These are phyloP conservation scores for Bugulina stolonifera DNA, from an alignment of 2,888 invertebrate genomes.

Conservation along the genomic window DNA sequence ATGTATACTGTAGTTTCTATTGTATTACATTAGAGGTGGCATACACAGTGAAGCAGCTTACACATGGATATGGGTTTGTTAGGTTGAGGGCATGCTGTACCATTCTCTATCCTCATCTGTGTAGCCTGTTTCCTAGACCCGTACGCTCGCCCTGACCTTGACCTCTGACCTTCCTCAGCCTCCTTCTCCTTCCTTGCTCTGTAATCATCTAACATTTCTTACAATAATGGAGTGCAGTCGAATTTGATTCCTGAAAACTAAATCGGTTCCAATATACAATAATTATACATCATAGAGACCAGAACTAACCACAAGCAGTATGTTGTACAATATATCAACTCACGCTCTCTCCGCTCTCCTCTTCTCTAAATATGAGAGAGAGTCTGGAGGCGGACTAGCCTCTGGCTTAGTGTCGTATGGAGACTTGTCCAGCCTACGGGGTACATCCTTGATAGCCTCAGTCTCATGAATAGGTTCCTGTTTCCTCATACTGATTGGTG, in stretches of 20 bases:
- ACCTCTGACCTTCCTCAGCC: neutral
- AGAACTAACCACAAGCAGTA: too few species aligned
- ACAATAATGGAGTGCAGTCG: neutral
- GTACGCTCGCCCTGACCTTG: constrained; percentile 9
- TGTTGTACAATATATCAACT: too few species aligned
- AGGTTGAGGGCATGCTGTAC: constrained; percentile 49
- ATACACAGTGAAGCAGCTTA: too few species aligned
- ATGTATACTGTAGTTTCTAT: too few species aligned
- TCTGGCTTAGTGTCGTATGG: neutral
- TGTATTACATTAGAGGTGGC: too few species aligned
- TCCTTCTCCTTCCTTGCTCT: constrained; percentile 20
- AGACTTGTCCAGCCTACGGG: neutral
- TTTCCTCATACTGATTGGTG: neutral
- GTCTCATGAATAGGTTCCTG: neutral
- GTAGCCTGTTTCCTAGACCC: constrained; percentile 6
- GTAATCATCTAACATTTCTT: too few species aligned
- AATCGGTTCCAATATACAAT: too few species aligned
- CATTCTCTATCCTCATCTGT: constrained; percentile 45
- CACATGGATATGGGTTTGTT: constrained; percentile 34
- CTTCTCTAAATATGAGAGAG: constrained; percentile 24
- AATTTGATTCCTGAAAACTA: too few species aligned
- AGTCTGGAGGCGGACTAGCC: neutral
- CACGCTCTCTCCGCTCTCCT: constrained; percentile 25
- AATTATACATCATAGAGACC: too few species aligned
- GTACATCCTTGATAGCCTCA: neutral